Conservation (phyloP, 2,797 vertebrate genomes). For the Kryptolebias ocellatus region DNA sequence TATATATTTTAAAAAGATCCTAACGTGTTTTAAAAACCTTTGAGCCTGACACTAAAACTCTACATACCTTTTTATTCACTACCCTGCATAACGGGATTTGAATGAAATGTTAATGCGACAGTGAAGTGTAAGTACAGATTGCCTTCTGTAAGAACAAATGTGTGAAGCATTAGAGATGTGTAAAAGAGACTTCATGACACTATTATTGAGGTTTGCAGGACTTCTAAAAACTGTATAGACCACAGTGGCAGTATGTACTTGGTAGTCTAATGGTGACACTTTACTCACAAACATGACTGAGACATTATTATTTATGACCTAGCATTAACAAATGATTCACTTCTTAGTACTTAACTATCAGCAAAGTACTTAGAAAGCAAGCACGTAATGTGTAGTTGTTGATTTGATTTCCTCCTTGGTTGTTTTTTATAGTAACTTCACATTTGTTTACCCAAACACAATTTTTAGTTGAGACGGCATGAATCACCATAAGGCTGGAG, state of each 20-base stretch:
- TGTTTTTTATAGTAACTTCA: slow-evolving; percentile 13
- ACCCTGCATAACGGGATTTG: neutral
- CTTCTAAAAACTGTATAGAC: neutral
- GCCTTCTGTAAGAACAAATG: neutral
- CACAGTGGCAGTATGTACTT: neutral
- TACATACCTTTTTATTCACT: neutral
- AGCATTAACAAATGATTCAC: neutral
- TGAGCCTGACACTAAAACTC: too few relatives aligned
- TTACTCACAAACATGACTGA: neutral
- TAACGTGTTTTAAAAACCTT: too few relatives aligned
- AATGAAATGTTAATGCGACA: neutral
- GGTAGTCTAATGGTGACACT: neutral
- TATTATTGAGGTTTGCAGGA: neutral
- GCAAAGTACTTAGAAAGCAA: neutral
- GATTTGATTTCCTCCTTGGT: neutral
- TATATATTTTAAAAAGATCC: too few relatives aligned
- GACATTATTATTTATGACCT: neutral
- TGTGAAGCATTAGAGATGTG: neutral
- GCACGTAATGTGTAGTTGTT: neutral
- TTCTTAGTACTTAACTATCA: neutral
- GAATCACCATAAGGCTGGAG: slow-evolving; percentile 25
- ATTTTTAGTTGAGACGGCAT: slow-evolving; percentile 5
- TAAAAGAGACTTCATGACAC: neutral
- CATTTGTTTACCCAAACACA: too few relatives aligned
- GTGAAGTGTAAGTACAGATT: neutral